phyloP scores from a whole-genome alignment of 2,797 vertebrate species.

The Alectoris magna region DNA sequence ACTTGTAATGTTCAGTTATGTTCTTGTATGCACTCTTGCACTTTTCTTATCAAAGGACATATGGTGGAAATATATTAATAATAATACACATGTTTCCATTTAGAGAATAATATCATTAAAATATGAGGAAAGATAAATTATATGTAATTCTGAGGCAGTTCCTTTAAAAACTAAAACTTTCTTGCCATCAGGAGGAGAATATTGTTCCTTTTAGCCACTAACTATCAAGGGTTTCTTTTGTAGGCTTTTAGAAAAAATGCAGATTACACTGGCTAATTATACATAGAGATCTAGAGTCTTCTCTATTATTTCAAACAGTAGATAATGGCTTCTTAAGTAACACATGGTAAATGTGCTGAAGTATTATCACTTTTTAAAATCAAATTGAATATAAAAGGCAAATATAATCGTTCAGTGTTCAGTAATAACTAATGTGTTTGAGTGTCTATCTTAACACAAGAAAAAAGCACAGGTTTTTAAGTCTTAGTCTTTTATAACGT shows the following conservation, averaged over 20 bases:
- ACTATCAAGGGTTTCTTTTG: background rate
- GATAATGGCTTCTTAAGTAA: constrained; percentile 33
- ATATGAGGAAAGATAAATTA: background rate
- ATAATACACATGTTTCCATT: background rate
- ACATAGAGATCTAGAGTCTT: background rate
- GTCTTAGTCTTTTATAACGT: background rate
- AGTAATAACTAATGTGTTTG: background rate
- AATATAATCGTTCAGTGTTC: constrained; percentile 26
- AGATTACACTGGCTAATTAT: background rate
- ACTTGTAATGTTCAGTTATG: background rate
- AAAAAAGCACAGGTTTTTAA: background rate
- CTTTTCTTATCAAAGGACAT: background rate
- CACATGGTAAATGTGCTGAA: background rate
- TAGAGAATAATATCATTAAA: background rate
- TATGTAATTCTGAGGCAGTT: background rate
- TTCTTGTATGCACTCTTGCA: background rate
- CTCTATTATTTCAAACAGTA: background rate
- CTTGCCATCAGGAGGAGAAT: background rate
- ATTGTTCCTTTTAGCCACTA: background rate
- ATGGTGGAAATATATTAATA: background rate
- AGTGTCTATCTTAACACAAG: background rate
- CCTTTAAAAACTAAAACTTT: background rate
- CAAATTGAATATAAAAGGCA: constrained; percentile 3
- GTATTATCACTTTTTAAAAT: background rate
- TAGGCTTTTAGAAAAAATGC: constrained; percentile 1